These are phyloP conservation scores for Vespertilio murinus DNA, from an alignment of 2,797 vertebrate genomes.

Conservation along the genomic window DNA sequence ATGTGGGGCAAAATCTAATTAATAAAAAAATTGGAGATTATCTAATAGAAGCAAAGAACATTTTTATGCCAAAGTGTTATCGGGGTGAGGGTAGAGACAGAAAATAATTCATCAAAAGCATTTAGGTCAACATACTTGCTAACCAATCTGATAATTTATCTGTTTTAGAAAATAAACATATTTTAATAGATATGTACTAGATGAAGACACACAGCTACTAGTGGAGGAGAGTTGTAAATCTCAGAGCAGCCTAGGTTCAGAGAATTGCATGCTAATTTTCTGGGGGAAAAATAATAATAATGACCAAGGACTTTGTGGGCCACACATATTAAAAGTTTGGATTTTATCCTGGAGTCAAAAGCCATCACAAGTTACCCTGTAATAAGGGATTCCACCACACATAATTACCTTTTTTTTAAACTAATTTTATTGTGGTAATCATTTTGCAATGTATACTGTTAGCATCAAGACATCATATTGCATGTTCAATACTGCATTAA, in stretches of 20 bases:
- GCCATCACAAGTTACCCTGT: not conserved
- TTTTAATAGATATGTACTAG: not conserved
- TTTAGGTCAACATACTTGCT: not conserved
- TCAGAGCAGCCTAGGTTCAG: not conserved
- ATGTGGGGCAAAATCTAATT: not conserved
- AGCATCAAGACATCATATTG: not conserved
- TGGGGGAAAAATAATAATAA: not conserved
- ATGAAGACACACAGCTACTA: not conserved
- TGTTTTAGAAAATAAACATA: not conserved
- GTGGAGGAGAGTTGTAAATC: accelerated
- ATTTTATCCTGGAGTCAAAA: not conserved
- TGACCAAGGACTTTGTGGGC: not conserved
- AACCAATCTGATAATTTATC: not conserved
- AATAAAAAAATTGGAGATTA: not conserved
- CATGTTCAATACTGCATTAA: not conserved
- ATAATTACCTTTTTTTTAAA: not conserved
- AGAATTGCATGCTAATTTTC: not conserved
- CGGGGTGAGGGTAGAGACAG: not conserved
- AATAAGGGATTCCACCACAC: not conserved
- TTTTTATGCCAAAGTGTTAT: not conserved
- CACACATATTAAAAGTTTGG: not conserved
- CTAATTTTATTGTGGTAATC: not conserved
- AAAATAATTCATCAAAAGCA: not conserved
- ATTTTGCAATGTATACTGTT: not conserved
- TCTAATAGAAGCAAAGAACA: not conserved